Conservation (phyloP, 2,888 invertebrate species). For the Nasonovia ribisnigri region DNA sequence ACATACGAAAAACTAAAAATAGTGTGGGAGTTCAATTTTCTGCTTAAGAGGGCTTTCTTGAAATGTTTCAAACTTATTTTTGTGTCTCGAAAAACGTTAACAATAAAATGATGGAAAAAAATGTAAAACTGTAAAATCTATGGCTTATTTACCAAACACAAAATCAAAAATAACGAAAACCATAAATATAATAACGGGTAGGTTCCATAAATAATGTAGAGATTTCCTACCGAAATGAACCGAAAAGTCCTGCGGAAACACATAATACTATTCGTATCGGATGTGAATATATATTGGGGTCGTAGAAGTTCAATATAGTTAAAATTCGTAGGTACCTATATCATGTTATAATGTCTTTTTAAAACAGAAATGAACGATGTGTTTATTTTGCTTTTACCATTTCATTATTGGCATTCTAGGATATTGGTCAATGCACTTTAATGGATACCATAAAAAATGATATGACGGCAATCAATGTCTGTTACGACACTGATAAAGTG, state of each 20-base stretch:
- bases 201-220: neutral
- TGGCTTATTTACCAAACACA: neutral
- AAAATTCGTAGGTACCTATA: neutral
- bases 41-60: neutral
- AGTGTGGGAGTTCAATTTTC: neutral
- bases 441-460: neutral
- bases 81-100: neutral
- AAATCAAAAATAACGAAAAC: neutral
- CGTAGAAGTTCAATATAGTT: neutral
- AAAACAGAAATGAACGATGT: neutral
- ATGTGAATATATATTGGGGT: neutral
- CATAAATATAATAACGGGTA: neutral
- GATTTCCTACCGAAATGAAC: neutral
- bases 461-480: neutral
- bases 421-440: neutral
- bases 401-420: neutral
- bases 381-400: neutral
- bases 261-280: conserved; percentile 22
- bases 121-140: neutral
- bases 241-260: neutral
- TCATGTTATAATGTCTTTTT: neutral
- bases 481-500: neutral
- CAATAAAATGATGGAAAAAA: neutral
- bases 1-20: neutral
- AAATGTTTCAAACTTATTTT: neutral